These are phyloP conservation scores for Allygus modestus DNA, from an alignment of 2,888 invertebrate species.

Conservation along the genomic window DNA sequence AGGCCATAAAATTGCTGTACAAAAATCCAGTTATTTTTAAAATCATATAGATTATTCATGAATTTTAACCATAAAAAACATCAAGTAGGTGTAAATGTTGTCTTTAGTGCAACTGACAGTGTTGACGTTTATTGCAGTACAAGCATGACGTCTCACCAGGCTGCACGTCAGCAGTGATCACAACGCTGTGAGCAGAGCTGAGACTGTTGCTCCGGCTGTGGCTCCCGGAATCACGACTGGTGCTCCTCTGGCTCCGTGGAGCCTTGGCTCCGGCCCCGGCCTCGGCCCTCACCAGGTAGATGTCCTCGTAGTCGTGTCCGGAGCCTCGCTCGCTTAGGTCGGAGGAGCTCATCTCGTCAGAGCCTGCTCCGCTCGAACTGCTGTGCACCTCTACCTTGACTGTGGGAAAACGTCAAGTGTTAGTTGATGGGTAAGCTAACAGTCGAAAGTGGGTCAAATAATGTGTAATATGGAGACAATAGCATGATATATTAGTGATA, in stretches of 20 bases:
- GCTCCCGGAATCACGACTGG: constrained; percentile 81
- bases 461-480: neutral
- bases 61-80: too few species aligned
- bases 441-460: neutral
- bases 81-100: too few species aligned
- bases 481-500: too few species aligned
- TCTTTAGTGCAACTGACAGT: too few species aligned
- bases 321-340: constrained; percentile 77
- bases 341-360: constrained; percentile 80
- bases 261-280: constrained; percentile 54
- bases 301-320: constrained; percentile 89
- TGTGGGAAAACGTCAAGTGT: constrained; percentile 73
- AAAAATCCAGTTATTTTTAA: too few species aligned
- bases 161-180: constrained; percentile 69
- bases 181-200: constrained; percentile 76
- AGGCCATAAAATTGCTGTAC: too few species aligned
- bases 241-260: constrained; percentile 64
- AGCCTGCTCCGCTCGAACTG: constrained; percentile 80
- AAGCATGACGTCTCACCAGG: neutral
- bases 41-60: too few species aligned
- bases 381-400: constrained; percentile 92
- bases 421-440: too few species aligned
- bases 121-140: too few species aligned
- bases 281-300: constrained; percentile 80
- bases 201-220: constrained; percentile 83